Evolutionary conservation across 2,113 vertebrate species (phyloP).

Genomic region (Nothocercus julius): DNA sequence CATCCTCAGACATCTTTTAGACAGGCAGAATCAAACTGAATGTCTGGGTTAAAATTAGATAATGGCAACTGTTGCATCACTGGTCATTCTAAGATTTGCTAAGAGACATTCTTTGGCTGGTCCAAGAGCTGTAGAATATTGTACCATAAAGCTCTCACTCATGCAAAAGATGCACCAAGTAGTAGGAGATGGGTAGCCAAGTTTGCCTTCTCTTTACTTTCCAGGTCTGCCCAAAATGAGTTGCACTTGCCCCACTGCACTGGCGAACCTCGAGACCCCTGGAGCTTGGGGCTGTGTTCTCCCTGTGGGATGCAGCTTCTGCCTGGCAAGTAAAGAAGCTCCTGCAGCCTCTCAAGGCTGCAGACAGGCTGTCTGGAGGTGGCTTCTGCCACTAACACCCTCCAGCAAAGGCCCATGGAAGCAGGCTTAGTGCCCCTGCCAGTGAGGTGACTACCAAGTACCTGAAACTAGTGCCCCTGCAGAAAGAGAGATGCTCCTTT

Average conservation of each 20-base stretch:
- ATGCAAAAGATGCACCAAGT: not conserved
- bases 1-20: not conserved
- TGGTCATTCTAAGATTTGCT: not conserved
- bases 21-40: not conserved
- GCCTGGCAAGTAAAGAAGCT: not conserved
- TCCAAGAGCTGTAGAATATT: not conserved
- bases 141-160: not conserved
- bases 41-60: not conserved
- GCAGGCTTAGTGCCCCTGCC: not conserved
- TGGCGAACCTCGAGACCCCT: not conserved
- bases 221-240: not conserved
- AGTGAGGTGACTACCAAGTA: not conserved
- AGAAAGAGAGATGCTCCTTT: not conserved
- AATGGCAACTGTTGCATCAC: not conserved
- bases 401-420: not conserved
- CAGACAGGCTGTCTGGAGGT: not conserved
- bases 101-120: not conserved
- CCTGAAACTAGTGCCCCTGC: not conserved
- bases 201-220: not conserved
- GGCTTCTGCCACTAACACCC: not conserved
- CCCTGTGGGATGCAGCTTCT: not conserved
- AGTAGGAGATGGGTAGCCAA: not conserved
- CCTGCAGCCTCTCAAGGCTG: not conserved
- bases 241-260: accelerated
- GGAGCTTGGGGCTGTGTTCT: not conserved